Evolutionary conservation across 2,888 invertebrate species (phyloP).

Genomic region (Cryptocephalus primarius): DNA sequence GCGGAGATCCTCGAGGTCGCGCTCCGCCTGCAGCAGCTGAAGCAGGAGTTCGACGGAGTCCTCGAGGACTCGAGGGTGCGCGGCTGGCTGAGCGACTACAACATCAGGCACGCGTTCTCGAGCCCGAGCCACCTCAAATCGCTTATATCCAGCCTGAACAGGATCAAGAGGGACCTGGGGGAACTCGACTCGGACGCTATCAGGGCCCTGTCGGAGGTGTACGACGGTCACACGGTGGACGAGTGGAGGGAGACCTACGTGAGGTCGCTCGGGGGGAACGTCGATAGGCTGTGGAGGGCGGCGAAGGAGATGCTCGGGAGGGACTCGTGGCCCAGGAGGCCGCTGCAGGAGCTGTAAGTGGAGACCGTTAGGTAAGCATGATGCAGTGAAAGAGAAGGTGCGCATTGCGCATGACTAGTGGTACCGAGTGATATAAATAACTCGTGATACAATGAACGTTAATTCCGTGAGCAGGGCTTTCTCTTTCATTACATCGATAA

Average conservation of each 20-base stretch:
- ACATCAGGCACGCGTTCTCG: slow-evolving; percentile 52
- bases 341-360: slow-evolving; percentile 28
- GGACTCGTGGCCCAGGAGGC: slow-evolving; percentile 44
- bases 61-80: slow-evolving; percentile 29
- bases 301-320: slow-evolving; percentile 38
- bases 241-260: slow-evolving; percentile 52
- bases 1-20: slow-evolving; percentile 28
- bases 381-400: too few relatives aligned
- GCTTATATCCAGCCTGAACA: slow-evolving; percentile 39
- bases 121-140: slow-evolving; percentile 52
- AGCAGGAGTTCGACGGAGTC: slow-evolving; percentile 41
- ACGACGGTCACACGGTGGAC: slow-evolving; percentile 45
- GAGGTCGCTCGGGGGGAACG: slow-evolving; percentile 40
- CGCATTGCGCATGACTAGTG: too few relatives aligned
- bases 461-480: too few relatives aligned
- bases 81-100: slow-evolving; percentile 58
- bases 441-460: too few relatives aligned
- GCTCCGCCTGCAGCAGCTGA: slow-evolving; percentile 39
- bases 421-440: too few relatives aligned
- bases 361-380: too few relatives aligned
- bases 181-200: slow-evolving; percentile 42
- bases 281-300: slow-evolving; percentile 39
- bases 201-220: slow-evolving; percentile 44
- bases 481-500: too few relatives aligned
- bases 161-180: slow-evolving; percentile 40